phyloP scores from a whole-genome alignment of 1,140 invertebrate species.

The Euwallacea similis region DNA sequence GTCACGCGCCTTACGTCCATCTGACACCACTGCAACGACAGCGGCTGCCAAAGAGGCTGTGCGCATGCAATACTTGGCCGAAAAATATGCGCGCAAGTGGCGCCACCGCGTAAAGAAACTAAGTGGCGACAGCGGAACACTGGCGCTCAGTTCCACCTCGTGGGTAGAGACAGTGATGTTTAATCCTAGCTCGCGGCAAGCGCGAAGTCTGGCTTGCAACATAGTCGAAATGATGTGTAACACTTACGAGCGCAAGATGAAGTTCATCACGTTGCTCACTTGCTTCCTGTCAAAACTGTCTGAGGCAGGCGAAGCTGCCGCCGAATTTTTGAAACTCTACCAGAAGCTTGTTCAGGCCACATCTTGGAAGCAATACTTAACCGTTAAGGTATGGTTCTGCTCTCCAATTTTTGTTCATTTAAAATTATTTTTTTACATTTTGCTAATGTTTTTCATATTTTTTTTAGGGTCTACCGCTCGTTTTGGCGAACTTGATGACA shows the following conservation, averaged over 20 bases:
- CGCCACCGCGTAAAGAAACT: conserved; percentile 47
- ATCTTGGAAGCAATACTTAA: conserved; percentile 92
- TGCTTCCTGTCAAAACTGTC: conserved; percentile 85
- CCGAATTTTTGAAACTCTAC: conserved; percentile 88
- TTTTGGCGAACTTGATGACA: conserved; percentile 84
- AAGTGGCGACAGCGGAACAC: conserved; percentile 45
- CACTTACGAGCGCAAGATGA: conserved; percentile 69
- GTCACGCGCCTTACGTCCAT: conserved; percentile 43
- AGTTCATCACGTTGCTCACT: conserved; percentile 84
- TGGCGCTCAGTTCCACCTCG: conserved; percentile 65
- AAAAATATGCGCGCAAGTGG: conserved; percentile 77
- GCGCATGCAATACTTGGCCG: conserved; percentile 62
- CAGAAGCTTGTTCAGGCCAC: conserved; percentile 79
- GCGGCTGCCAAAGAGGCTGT: conserved; percentile 46
- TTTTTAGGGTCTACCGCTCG: conserved; percentile 71
- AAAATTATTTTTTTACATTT: no score
- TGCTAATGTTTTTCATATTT: no score
- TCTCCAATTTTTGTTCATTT: neutral
- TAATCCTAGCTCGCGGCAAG: conserved; percentile 85
- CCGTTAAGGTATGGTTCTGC: conserved; percentile 60
- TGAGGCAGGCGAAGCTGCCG: conserved; percentile 83
- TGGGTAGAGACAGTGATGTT: conserved; percentile 91
- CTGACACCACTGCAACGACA: conserved; percentile 12
- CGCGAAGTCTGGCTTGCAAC: conserved; percentile 85
- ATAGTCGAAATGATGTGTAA: conserved; percentile 83